Base-by-base conservation (phyloP, 2,888 invertebrate species). In the Yponomeuta sedellus region DNA sequence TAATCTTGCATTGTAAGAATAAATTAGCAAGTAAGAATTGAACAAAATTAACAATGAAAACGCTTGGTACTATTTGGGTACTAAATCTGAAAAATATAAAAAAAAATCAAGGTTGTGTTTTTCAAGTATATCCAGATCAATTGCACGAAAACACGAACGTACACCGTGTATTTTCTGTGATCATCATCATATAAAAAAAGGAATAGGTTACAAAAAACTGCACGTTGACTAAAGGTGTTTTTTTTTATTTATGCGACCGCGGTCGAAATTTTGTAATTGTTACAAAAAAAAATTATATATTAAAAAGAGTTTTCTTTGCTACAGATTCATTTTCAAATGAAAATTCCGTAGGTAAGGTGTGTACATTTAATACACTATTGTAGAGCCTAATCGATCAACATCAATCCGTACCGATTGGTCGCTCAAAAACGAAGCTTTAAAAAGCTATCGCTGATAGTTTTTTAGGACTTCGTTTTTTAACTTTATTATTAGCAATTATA, bases 301-400 rank as follows among this genome's bases (percentile, higher is more conserved):
- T 70, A 70, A 76, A 75, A 77, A 77, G 81, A 78, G 76, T 19
- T 28, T 16, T 80, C 79, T 89, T 89, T 89, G 87, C 86, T 85
- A 89, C 82, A 75, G 44, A 85, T 85, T 85, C 88, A 82, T 83
- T 91, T 88, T 85, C 76, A 80, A 85, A 73, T 77, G 79, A 79
- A 84, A 86, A 85, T 81, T 88, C 83, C 80, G 79, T 91, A 91
- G 85, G 80, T 91, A 89, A 90, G 89, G 85, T 84, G 82, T 90
- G 85, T 90, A 90, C 81, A 84, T 84, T 83, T 81, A 83, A 52
- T 52, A 80, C 71, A 72, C 70, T 77, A 73, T 77, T 77, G 79
- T 83, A 78, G 58, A 85, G 87, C 86, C 87, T 89, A 86, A 84
- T 81, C 77, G 16, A 79, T 78, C 77, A 72, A 71, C 78, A 75